Evolutionary conservation across 2,113 vertebrate genomes (phyloP), one percentile per base, ranked within the genome.

Genomic region (Bettongia penicillata): DNA sequence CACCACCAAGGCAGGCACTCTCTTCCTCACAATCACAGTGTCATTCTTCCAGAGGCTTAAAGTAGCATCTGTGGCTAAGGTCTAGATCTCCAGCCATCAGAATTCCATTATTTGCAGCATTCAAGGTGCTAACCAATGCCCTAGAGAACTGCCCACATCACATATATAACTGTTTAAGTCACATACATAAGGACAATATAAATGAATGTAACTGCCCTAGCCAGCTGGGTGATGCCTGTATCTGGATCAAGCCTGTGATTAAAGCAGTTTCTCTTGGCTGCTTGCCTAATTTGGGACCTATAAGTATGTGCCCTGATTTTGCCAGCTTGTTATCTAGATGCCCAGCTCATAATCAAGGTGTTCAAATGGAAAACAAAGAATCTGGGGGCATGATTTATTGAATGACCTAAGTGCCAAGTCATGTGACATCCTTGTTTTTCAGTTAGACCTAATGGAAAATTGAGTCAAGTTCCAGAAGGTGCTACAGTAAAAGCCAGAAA

Each of bases 401-500:
- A 19, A 51, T 24, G 90, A 51, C 0, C 53, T 25, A 1, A 6
- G 89, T 49, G n/a, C 51, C 47, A 53, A 96, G 68, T 90, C 50
- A 25, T 91, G 89, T 93, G 14, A 90, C 37, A 31, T 68, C 51
- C 91, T 77, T 91, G 53, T 89, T 25, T 19, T 95, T 96, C 52
- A 47, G 48, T 53, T 24, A 57, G 0, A 2, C 19, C 91, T 19
- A 92, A 26, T 95, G 53, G 24, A 93, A 96, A 94, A 93, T 49
- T 93, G 25, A 89, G 51, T 97, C 95, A 53, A 96, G 94, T 94
- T 51, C 95, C 91, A 95, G 93, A 14, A 97, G n/a, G 47, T 31
- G 68, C 52, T 51, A 61, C 95, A 95, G 10, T 43, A 53, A 98
- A 95, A 97, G 94, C 93, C 91, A 94, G 90, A 84, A 94, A 95